Evolutionary conservation across 2,113 vertebrate species (phyloP).

Genomic region (Siphamia tubifer): DNA sequence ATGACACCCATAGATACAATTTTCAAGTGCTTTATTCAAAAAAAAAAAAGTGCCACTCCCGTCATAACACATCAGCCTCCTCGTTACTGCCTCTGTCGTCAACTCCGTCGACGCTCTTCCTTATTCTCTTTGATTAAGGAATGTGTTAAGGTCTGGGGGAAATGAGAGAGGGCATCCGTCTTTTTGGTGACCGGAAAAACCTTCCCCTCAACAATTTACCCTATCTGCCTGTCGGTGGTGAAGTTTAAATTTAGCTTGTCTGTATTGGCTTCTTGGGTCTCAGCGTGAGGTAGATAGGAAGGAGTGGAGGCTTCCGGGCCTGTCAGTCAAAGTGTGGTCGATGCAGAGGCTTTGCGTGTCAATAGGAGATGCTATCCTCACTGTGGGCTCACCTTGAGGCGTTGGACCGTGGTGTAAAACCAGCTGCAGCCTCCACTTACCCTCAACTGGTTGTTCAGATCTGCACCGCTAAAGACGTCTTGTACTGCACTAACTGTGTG

Average conservation of each 20-base stretch:
- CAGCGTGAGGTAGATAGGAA: constrained; percentile 50
- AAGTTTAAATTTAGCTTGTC: constrained; percentile 61
- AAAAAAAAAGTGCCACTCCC: constrained; percentile 4
- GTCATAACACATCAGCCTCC: constrained; percentile 30
- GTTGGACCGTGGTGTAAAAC: constrained; percentile 24
- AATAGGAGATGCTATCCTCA: constrained; percentile 66
- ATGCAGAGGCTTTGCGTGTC: constrained; percentile 63
- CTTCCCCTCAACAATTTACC: constrained; percentile 30
- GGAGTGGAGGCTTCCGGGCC: constrained; percentile 49
- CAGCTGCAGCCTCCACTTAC: constrained; percentile 7
- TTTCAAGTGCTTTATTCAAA: constrained; percentile 20
- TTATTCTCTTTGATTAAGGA: constrained; percentile 26
- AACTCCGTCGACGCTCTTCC: constrained; percentile 10
- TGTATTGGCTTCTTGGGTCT: constrained; percentile 55
- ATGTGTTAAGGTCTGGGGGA: constrained; percentile 16
- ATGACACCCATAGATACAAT: constrained; percentile 9
- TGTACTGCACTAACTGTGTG: neutral
- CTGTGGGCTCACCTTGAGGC: constrained; percentile 59
- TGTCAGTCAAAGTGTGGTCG: constrained; percentile 63
- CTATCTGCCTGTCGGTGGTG: constrained; percentile 36
- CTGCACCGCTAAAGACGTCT: neutral
- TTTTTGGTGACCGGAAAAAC: constrained; percentile 35
- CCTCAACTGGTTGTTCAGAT: constrained; percentile 2
- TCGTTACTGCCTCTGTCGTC: constrained; percentile 28
- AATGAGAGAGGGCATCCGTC: constrained; percentile 3